A percentile compares a stretch with the other conserved stretches of the same genome.
Conservation (phyloP, 1,140 invertebrate genomes). For the Drosophila trapezifrons region DNA sequence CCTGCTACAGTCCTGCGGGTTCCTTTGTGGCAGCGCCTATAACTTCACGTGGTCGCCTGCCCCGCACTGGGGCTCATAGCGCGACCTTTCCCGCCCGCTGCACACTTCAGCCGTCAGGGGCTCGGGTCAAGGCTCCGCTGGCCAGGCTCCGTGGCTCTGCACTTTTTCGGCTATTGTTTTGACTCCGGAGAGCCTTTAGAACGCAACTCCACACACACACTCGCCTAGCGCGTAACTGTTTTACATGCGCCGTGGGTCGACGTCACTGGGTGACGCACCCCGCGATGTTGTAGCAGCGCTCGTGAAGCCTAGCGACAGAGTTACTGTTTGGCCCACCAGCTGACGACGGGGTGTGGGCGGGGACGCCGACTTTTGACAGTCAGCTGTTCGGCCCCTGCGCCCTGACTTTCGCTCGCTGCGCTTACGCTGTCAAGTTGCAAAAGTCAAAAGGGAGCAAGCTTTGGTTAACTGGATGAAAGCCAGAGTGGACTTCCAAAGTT, state of each 20-base stretch:
- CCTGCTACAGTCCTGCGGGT: conserved; percentile 9
- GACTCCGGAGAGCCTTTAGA: conserved; percentile 35
- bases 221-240: conserved; percentile 46
- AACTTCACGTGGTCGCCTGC: conserved; percentile 11
- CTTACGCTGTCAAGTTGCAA: not conserved
- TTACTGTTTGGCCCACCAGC: conserved; percentile 46
- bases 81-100: conserved; percentile 16
- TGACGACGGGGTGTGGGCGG: conserved; percentile 6
- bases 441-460: conserved; percentile 62
- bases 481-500: conserved; percentile 6
- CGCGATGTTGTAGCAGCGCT: conserved; percentile 42
- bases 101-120: conserved; percentile 19
- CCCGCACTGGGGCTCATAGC: conserved; percentile 10
- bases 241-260: conserved; percentile 53
- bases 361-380: conserved; percentile 56
- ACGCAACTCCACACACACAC: conserved; percentile 50
- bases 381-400: conserved; percentile 46
- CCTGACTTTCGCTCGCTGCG: not conserved
- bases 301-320: conserved; percentile 35
- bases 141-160: conserved; percentile 4
- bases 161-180: conserved; percentile 48
- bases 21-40: conserved; percentile 10
- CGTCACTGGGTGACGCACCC: conserved; percentile 75
- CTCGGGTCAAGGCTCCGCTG: conserved; percentile 64
- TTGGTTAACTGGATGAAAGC: conserved; percentile 28